phyloP scores from a whole-genome alignment of 2,888 invertebrate genomes.

The Phoronis australis region DNA sequence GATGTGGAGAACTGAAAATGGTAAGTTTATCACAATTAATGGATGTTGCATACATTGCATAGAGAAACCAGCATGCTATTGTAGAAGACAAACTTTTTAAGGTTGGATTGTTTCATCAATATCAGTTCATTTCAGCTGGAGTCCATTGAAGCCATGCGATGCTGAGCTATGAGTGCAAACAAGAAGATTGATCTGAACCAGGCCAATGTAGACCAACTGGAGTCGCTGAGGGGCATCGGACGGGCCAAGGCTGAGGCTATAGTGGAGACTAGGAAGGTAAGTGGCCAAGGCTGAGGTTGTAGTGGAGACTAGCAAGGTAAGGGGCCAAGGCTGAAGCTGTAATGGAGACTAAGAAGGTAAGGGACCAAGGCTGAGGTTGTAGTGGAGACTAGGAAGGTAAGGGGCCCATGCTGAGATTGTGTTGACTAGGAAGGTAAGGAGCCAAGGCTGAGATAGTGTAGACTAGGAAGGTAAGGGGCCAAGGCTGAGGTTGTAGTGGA shows the following conservation, averaged over 20 bases:
- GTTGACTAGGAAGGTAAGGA: too few species aligned
- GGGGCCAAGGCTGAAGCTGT: slow-evolving; percentile 36
- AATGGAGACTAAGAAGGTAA: slow-evolving; percentile 47
- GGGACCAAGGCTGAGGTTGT: slow-evolving; percentile 36
- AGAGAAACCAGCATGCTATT: too few species aligned
- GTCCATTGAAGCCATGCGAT: too few species aligned
- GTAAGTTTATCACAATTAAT: too few species aligned
- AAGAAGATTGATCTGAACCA: slow-evolving; percentile 47
- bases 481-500: too few species aligned
- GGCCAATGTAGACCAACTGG: slow-evolving; percentile 47
- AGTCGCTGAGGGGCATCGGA: slow-evolving; percentile 47
- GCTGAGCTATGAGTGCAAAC: not conserved
- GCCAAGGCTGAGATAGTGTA: too few species aligned
- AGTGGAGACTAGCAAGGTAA: slow-evolving; percentile 47
- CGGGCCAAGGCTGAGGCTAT: slow-evolving; percentile 50
- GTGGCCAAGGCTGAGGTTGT: slow-evolving; percentile 36
- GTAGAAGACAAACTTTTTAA: too few species aligned
- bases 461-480: too few species aligned
- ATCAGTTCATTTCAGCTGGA: too few species aligned
- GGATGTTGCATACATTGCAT: too few species aligned
- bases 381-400: slow-evolving; percentile 47
- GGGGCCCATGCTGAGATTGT: slow-evolving; percentile 3
- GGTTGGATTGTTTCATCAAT: too few species aligned
- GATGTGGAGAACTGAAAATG: too few species aligned
- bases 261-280: slow-evolving; percentile 47